Evolutionary conservation across 2,113 vertebrate genomes (phyloP).

Genomic region (Crypturellus undulatus): DNA sequence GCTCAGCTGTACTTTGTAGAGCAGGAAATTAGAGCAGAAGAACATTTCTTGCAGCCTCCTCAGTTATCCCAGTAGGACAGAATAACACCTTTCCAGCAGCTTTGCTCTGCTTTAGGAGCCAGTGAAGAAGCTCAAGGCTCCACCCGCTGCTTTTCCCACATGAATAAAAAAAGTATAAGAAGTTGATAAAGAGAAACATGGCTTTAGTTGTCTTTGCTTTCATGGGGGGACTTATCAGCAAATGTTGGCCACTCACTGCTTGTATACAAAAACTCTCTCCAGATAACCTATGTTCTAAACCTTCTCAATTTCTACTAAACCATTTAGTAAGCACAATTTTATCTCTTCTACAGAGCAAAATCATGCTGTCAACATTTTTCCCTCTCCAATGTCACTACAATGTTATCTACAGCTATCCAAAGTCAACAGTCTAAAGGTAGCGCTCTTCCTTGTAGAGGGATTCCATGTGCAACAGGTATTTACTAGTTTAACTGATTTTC

Average conservation of each 20-base stretch:
- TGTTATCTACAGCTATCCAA: neutral
- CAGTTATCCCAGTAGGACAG: neutral
- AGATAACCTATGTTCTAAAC: neutral
- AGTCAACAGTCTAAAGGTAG: neutral
- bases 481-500: neutral
- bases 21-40: neutral
- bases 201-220: neutral
- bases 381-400: neutral
- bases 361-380: neutral
- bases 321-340: neutral
- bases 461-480: neutral
- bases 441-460: neutral
- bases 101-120: neutral
- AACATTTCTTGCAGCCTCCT: neutral
- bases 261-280: neutral
- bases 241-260: neutral
- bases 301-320: neutral
- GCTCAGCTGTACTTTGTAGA: neutral
- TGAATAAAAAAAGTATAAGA: neutral
- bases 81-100: neutral
- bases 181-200: neutral
- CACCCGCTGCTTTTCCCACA: neutral
- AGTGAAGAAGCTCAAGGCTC: neutral
- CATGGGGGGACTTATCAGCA: neutral
- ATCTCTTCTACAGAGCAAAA: neutral